Evolutionary conservation across 2,888 invertebrate species (phyloP), one percentile per base, ranked within the genome.

Genomic region (Arctia plantaginis): DNA sequence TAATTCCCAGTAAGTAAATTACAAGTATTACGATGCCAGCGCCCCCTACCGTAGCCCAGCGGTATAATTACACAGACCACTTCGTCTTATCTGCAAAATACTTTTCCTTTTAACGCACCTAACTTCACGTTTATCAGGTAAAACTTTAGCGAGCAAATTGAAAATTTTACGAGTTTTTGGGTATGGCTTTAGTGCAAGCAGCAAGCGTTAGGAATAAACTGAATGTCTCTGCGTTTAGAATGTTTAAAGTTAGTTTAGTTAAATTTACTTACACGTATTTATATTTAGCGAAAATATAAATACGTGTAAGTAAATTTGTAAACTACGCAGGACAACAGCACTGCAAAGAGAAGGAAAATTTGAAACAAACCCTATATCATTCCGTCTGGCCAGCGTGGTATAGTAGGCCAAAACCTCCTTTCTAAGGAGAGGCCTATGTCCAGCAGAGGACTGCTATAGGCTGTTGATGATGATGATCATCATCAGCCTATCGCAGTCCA

Each of bases 111-210:
- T 87, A 87, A 88, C 88, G 89, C 90, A 91, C 92, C 93, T 91
- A 93, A 93, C 92, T 92, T 91, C 86, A 92, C 91, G 91, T 91
- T 94, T 94, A 95, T 94, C 95, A 95, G 95, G 95, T 95, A 84
- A 93, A 94, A 95, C 90, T 95, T 94, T 90, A 75, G 83, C 85
- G 78, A 82, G 93, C 91, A 93, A 95, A 95, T 95, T 95, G 94
- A 94, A 95, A 95, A 94, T 95, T 95, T 93, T 93, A 93, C 93
- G 93, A 92, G 90, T 78, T 84, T 77, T 77, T 7, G n/a, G 33
- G 55, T 18, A 10, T 3, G 79, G 84, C 67, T 7, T 0, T 44
- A 75, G 70, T 83, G 59, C 0, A 0, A 82, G 87, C 85, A 86
- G 70, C 15, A 8, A 77, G 10, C 1, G 2, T 62, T 20, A 6